Evolutionary conservation across 2,888 invertebrate genomes (phyloP), one percentile per base, ranked within the genome.

Genomic region (Argynnis bischoffii): DNA sequence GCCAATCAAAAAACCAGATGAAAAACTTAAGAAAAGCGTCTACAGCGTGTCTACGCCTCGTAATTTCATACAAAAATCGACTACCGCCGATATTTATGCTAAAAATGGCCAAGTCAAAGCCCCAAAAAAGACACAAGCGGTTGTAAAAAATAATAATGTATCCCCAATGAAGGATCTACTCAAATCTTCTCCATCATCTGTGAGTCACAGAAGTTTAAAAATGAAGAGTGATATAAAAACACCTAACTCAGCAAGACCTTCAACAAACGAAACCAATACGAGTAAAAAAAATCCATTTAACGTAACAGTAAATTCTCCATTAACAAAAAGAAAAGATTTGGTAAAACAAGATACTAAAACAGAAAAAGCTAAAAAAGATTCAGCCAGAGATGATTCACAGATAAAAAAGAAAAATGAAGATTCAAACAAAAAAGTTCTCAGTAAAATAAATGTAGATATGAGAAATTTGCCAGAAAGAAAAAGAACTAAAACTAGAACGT

Each of bases 401-500:
- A 18, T 41, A 41, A 61, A 16, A 53, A 48, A 59, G n/a, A 61
- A 41, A 41, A 15, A 18, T 41, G 51, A 15, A 11, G 4, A 41
- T 15, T 16, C 5, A 55, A 54, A 71, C 41, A 66, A 68, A 67
- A 73, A 72, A 46, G 65, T 68, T 13, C 66, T 59, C 2, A 35
- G 35, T 53, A 53, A 26, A 48, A 48, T 59, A 4, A 48, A 59
- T n/a, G 2, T 59, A 16, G 59, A 59, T 5, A 3, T 41, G 6
- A 51, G 18, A 14, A 61, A 61, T 51, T 60, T 65, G 60, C 72
- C 71, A 55, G 79, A 78, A 59, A 81, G 91, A 61, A 81, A 85
- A 56, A 76, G 92, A 2, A 81, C 86, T 2, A 88, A 89, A 75
- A 88, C 94, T 0, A 84, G 92, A 60, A 93, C 93, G 0, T 75